A percentile compares a stretch with the other conserved stretches of the same genome.
These are phyloP conservation scores for Pangasius mekongensis DNA, from an alignment of 2,797 vertebrate species.

Conservation along the genomic window DNA sequence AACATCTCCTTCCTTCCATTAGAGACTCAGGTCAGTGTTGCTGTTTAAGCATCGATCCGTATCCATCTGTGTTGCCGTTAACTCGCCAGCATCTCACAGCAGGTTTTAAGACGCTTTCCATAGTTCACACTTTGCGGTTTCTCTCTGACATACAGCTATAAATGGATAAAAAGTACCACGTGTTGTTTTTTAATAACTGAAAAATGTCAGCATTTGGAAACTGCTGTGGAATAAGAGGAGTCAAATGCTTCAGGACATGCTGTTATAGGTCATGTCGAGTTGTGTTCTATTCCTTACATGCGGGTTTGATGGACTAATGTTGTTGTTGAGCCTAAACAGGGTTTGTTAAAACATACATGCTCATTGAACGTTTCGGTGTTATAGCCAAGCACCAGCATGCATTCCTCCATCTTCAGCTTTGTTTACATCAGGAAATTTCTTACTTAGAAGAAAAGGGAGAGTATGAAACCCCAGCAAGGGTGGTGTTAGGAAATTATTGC, in stretches of 20 bases:
- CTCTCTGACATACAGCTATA: not conserved
- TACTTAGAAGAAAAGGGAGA: not conserved
- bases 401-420: not conserved
- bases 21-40: conserved; percentile 85
- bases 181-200: not conserved
- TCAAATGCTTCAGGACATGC: not conserved
- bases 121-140: not conserved
- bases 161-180: not conserved
- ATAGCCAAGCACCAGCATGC: not conserved
- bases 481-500: not conserved
- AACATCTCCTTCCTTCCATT: conserved; percentile 91
- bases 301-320: not conserved
- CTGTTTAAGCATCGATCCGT: not conserved
- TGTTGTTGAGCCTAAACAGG: not conserved
- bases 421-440: not conserved
- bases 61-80: not conserved
- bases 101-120: not conserved
- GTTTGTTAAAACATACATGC: not conserved
- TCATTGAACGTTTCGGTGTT: not conserved
- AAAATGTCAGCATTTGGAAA: not conserved
- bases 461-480: not conserved
- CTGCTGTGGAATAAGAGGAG: not conserved
- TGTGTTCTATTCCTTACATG: not conserved
- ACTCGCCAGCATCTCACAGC: not conserved
- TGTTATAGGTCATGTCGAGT: too few relatives aligned